phyloP scores from a whole-genome alignment of 92 coral and sea anemone species.

The Porites evermanni region DNA sequence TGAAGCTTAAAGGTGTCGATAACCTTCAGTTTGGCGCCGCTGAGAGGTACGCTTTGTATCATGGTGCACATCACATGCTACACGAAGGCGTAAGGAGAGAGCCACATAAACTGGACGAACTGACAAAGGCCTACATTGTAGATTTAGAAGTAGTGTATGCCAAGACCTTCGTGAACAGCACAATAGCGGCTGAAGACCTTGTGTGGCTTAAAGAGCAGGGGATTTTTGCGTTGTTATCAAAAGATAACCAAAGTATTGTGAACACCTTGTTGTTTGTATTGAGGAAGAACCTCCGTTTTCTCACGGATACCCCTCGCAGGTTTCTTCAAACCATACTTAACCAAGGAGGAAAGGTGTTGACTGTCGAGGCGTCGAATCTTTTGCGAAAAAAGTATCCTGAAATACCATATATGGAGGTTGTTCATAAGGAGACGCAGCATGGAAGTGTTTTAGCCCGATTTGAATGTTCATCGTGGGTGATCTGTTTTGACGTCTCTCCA shows the following conservation, averaged over 20 bases:
- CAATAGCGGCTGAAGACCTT: background rate
- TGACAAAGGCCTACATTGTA: background rate
- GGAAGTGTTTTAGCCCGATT: background rate
- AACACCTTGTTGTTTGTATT: background rate
- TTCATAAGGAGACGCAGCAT: background rate
- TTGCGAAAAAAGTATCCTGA: slow-evolving; percentile 19
- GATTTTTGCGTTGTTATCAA: background rate
- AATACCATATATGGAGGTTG: slow-evolving; percentile 8
- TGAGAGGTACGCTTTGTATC: slow-evolving; percentile 2
- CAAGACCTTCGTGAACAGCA: background rate
- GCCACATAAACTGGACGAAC: background rate
- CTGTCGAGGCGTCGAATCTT: slow-evolving; percentile 3
- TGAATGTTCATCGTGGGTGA: background rate
- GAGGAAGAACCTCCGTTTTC: background rate
- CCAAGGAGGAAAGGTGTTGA: slow-evolving; percentile 6
- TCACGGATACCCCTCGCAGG: background rate
- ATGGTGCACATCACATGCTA: slow-evolving; percentile 22
- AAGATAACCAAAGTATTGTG: background rate
- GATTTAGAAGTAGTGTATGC: slow-evolving; percentile 19
- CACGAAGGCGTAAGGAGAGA: background rate
- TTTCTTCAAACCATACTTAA: slow-evolving; percentile 9
- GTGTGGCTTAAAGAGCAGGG: background rate
- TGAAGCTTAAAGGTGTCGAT: slow-evolving; percentile 5
- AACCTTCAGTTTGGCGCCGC: background rate
- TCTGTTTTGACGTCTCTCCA: slow-evolving; percentile 22